Evolutionary conservation across 1,140 invertebrate species (phyloP), one percentile per base, ranked within the genome.

Genomic region (Octopus sinensis): DNA sequence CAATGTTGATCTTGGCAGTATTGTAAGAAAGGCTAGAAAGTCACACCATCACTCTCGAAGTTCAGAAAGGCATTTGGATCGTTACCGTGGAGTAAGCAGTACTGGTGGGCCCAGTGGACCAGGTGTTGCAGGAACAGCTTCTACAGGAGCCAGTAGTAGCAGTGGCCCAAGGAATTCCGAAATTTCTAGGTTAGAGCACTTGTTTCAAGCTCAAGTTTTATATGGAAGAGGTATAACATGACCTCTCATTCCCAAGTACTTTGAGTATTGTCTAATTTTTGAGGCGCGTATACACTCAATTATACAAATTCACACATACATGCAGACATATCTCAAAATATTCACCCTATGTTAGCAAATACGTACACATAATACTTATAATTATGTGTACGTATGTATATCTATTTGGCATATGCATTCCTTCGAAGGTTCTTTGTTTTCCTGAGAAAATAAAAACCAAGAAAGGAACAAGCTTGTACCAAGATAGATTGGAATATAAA

Each of bases 1-100:
- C 86, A 94, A 94, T 87, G 95, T 97, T 84, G 96, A 98, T 92
- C 93, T 98, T 91, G 95, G 95, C 53, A 94, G 95, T 68, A 96
- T 98, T 84, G 92, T 98, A 81, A 93, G 95, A 84, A 95, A 96
- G 90, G 96, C 96, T 76, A 84, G 85, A 68, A 77, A 51, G 23
- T 51, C 76, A 51, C 30, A 53, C 17, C 76, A 43, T 17, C 43
- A 13, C 52, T 77, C 76, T 17, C 76, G 76, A 51, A 77, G 76
- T 51, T 77, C 76, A 52, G 76, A 77, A 77, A 77, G 76, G 43
- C 76, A 77, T 43, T 51, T 77, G 76, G 76, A 77, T 77, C 76
- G 76, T 13, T 77, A 77, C 43, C 12, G 76, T 43, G 23, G 17
- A 5, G 30, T 13, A 13, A 73, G 68, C 30, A 43, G 30, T 43